These are phyloP conservation scores for Apaloderma vittatum DNA, from an alignment of 2,113 vertebrate species.

Conservation along the genomic window DNA sequence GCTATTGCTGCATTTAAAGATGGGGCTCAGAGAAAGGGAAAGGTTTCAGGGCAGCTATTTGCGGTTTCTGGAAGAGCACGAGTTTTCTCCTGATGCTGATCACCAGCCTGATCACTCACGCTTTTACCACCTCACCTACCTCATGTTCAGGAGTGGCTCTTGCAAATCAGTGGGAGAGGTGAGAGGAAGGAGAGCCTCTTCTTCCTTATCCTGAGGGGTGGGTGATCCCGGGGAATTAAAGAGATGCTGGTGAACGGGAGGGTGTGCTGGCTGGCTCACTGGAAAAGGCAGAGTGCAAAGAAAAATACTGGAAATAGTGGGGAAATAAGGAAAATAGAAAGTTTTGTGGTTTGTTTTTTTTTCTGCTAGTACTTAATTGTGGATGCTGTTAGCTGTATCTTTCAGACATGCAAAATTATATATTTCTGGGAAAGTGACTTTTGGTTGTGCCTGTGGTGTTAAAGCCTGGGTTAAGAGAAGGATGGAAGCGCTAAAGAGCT, in stretches of 20 bases:
- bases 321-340: background rate
- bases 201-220: accelerated
- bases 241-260: background rate
- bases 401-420: background rate
- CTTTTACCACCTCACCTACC: accelerated
- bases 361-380: background rate
- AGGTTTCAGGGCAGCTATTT: background rate
- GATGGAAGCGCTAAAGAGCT: background rate
- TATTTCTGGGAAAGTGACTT: background rate
- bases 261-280: background rate
- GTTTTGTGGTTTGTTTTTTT: background rate
- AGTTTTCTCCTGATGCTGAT: background rate
- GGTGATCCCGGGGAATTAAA: background rate
- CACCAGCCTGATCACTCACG: background rate
- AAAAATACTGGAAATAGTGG: background rate
- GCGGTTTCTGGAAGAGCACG: background rate
- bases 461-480: background rate
- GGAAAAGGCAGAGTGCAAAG: background rate
- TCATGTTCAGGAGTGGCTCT: background rate
- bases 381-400: background rate
- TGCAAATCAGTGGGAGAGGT: accelerated
- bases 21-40: background rate
- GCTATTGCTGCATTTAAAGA: background rate
- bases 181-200: background rate
- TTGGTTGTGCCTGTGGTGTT: background rate